Conservation (phyloP, 2,888 invertebrate genomes). For the Limenitis camilla region DNA sequence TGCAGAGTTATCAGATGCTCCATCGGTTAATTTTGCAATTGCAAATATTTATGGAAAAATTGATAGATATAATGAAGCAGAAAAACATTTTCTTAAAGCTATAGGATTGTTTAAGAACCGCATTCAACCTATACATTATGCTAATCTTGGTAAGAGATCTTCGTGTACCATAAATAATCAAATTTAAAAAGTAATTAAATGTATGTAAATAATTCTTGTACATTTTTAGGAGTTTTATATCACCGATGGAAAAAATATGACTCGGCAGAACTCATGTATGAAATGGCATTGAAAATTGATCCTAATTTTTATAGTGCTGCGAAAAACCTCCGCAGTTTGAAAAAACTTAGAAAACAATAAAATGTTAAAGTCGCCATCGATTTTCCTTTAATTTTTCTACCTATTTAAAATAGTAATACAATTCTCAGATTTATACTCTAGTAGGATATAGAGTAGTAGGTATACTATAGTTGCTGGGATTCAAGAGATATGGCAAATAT, state of each 20-base stretch:
- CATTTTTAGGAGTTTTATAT: slow-evolving; percentile 86
- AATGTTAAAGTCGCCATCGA: neutral
- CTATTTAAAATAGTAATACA: too few species aligned
- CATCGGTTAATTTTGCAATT: slow-evolving; percentile 87
- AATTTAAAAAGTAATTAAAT: neutral
- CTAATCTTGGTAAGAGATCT: slow-evolving; percentile 86
- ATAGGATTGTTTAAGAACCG: slow-evolving; percentile 76
- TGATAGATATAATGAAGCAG: slow-evolving; percentile 84
- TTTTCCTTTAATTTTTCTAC: neutral
- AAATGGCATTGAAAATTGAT: slow-evolving; percentile 82
- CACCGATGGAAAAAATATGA: slow-evolving; percentile 90
- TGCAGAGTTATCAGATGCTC: slow-evolving; percentile 80
- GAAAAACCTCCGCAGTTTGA: slow-evolving; percentile 75
- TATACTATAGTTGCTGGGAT: too few species aligned
- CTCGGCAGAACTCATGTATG: slow-evolving; percentile 83
- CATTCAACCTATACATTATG: slow-evolving; percentile 85
- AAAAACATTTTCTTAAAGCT: slow-evolving; percentile 85
- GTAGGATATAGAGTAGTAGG: too few species aligned
- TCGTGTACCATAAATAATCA: neutral
- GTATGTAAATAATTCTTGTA: neutral
- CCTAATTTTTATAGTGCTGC: slow-evolving; percentile 80
- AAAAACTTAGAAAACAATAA: slow-evolving; percentile 27
- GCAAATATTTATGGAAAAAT: slow-evolving; percentile 92
- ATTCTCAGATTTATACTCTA: too few species aligned
- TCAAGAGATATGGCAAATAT: too few species aligned